Percentiles rank a stretch among this genome's conserved stretches.
Evolutionary conservation across 2,888 invertebrate species (phyloP).

Genomic region (Hyppa rectilinea): DNA sequence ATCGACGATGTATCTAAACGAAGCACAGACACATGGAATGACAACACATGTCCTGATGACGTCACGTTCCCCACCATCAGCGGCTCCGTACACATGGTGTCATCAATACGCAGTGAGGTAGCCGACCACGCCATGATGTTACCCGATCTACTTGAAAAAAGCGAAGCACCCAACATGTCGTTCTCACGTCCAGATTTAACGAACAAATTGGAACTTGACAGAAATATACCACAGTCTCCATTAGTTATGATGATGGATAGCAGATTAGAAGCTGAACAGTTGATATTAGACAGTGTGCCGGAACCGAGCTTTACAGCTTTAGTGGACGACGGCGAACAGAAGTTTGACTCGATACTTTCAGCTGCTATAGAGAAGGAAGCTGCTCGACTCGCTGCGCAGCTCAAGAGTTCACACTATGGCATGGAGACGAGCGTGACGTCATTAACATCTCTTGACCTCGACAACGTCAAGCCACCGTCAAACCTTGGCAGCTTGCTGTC

Average conservation of each 20-base stretch:
- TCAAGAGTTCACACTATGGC: conserved; percentile 77
- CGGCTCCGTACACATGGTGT: conserved; percentile 93
- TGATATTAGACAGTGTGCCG: conserved; percentile 75
- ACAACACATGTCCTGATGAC: conserved; percentile 94
- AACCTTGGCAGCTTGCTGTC: conserved; percentile 93
- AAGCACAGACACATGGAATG: conserved; percentile 94
- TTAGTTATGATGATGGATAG: conserved; percentile 68
- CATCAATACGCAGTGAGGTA: conserved; percentile 87
- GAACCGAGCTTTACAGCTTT: conserved; percentile 83
- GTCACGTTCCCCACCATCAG: conserved; percentile 95
- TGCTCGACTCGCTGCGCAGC: conserved; percentile 91
- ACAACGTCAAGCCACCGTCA: conserved; percentile 94
- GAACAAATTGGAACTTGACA: conserved; percentile 79
- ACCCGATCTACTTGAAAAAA: conserved; percentile 86
- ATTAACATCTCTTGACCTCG: conserved; percentile 92
- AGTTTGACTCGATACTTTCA: conserved; percentile 92
- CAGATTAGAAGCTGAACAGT: conserved; percentile 62
- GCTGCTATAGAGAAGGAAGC: conserved; percentile 95
- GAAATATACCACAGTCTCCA: conserved; percentile 67
- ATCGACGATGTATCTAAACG: conserved; percentile 72
- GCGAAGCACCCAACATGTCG: conserved; percentile 73
- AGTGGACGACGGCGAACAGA: conserved; percentile 88
- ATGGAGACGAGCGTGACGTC: conserved; percentile 92
- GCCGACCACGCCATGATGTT: conserved; percentile 89
- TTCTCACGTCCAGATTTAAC: conserved; percentile 84